Evolutionary conservation across 2,113 vertebrate genomes (phyloP), one percentile per base, ranked within the genome.

Genomic region (Crotophaga sulcirostris): DNA sequence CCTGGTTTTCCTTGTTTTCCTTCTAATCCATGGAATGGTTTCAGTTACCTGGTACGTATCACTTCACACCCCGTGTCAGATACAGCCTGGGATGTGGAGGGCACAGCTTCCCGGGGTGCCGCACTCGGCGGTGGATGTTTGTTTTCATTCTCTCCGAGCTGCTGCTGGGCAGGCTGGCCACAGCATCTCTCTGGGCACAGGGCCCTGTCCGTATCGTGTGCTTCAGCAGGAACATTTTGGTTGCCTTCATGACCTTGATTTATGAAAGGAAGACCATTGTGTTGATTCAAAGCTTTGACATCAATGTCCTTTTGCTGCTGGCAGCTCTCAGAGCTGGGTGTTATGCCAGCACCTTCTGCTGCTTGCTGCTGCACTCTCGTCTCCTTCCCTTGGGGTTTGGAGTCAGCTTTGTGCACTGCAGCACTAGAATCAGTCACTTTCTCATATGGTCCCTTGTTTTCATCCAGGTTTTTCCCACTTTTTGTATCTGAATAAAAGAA

Each of bases 41-140:
- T 49, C 88, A 68, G 64, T 92, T 96, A 98, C 97, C 97, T 98
- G 94, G 94, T 89, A 18, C n/a, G 87, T 59, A 89, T 97, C 74
- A 89, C 93, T 42, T 96, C 94, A 69, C 90, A 42, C 10, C 59
- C 92, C 3, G 86, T 15, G 86, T 78, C 87, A 77, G 87, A 74
- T 8, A 62, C 0, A 47, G 94, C 70, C 74, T 3, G 60, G 31
- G 96, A 95, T 4, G 92, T 59, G 52, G 94, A 93, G 34, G 97
- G 80, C 49, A 44, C 45, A 3, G 92, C 81, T 62, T 92, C 96
- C 84, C 2, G 25, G 19, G 87, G 29, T 24, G 87, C 84, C 15
- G 0, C 13, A 1, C 75, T 79, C 0, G 1, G 2, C 1, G 5
- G 20, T 9, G 38, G 7, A 42, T 75, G 5, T 78, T 62, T 93